Evolutionary conservation across 2,113 vertebrate species (phyloP), one percentile per base, ranked within the genome.

Genomic region (Gavia stellata): DNA sequence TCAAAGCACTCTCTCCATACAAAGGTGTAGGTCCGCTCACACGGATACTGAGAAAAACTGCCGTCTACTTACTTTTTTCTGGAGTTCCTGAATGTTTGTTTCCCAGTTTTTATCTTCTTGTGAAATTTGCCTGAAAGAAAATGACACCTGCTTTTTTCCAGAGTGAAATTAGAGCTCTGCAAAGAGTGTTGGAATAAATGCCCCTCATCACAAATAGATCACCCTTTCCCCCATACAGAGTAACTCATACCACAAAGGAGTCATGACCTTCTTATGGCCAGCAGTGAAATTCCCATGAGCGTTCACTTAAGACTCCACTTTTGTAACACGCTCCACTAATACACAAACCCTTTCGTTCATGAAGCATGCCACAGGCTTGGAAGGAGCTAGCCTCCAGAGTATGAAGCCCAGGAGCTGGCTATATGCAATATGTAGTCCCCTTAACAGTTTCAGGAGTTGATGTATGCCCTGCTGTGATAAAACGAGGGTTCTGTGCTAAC

Each of bases 21-120:
- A 67, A 94, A 84, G 21, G 13, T 20, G 65, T 6, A 67, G 44
- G 9, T 87, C 56, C 5, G 3, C 73, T 68, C 68, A 82, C 10
- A 11, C 0, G 3, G 17, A 40, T 72, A 75, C 34, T 21, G 21
- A 91, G 78, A 89, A 77, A 86, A 92, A 23, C 17, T 72, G 6
- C 7, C 36, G 55, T 81, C 40, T 78, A 81, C 93, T 93, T 98
- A 99, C 99, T 96, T 99, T 99, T 98, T 99, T 99, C 78, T 99
- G 98, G 31, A 99, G 97, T 79, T 99, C 99, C 80, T 99, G 99
- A 92, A 99, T 99, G 90, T 99, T 99, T 95, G 98, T 98, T 97
- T 99, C 99, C 99, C 99, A 99, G 95, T 99, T 99, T 98, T 99
- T 99, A 96, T 99, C 99, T 97, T 99, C 99, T 93, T 99, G 99